Conservation (phyloP, 2,888 invertebrate species). For the Agriotes lineatus region DNA sequence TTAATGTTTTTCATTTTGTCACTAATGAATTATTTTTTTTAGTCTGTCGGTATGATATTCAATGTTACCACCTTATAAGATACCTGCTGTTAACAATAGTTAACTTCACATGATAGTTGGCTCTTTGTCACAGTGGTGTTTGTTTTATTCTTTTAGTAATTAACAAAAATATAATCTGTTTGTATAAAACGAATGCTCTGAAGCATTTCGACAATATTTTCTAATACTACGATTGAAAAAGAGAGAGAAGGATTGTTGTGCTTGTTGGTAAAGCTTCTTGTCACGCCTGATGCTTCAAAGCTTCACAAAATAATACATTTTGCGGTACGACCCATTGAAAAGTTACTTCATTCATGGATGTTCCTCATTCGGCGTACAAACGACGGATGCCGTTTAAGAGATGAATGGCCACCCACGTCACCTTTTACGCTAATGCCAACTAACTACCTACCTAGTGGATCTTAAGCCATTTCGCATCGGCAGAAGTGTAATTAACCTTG, state of each 20-base stretch:
- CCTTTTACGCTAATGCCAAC: conserved; percentile 20
- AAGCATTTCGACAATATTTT: no score
- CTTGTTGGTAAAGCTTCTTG: conserved; percentile 30
- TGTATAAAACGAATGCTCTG: no score
- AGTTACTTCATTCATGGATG: conserved; percentile 38
- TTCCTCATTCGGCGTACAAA: conserved; percentile 32
- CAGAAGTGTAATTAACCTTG: conserved; percentile 26
- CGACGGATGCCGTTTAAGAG: conserved; percentile 30
- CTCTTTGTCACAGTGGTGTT: no score
- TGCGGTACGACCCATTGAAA: conserved; percentile 29
- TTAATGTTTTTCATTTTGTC: no score
- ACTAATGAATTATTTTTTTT: no score
- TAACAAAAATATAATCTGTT: no score
- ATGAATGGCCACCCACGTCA: conserved; percentile 37
- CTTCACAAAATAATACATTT: conserved; percentile 33
- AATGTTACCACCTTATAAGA: no score
- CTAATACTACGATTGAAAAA: no score
- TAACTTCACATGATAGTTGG: no score
- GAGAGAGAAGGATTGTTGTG: conserved; percentile 5
- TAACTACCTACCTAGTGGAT: conserved; percentile 11
- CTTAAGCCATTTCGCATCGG: not conserved
- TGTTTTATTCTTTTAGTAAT: no score
- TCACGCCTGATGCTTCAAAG: conserved; percentile 25
- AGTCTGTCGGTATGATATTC: no score
- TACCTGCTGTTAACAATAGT: no score